These are phyloP conservation scores for Penaeus monodon DNA, from an alignment of 2,888 invertebrate species.

Conservation along the genomic window DNA sequence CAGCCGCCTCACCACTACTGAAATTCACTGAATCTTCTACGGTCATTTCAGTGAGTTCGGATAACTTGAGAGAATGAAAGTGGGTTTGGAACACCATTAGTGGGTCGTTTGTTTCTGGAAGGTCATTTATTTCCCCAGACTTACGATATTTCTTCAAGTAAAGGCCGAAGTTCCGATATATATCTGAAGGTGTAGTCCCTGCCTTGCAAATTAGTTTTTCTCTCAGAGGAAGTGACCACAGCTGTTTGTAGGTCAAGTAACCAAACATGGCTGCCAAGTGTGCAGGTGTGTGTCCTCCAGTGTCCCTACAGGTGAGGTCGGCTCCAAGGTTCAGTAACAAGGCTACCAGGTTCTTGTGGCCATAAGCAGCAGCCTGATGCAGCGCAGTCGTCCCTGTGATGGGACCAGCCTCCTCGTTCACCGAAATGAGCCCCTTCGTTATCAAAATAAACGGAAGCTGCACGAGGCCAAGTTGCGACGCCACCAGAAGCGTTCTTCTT, in stretches of 20 bases:
- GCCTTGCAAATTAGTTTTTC: too few relatives aligned
- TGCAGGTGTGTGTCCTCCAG: too few relatives aligned
- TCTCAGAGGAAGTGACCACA: too few relatives aligned
- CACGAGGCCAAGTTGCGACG: constrained; percentile 6
- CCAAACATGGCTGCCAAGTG: too few relatives aligned
- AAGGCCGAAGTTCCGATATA: too few relatives aligned
- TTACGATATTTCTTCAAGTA: too few relatives aligned
- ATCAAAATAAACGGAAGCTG: constrained; percentile 28
- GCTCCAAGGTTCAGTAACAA: too few relatives aligned
- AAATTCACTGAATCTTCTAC: constrained; percentile 22
- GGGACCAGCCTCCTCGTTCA: constrained; percentile 6
- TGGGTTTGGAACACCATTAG: neutral
- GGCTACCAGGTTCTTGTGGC: constrained; percentile 11
- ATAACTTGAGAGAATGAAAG: neutral
- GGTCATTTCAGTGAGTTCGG: neutral
- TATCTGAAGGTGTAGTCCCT: too few relatives aligned
- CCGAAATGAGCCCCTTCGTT: neutral
- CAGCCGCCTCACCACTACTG: constrained; percentile 23
- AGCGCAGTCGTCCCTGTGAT: constrained; percentile 27
- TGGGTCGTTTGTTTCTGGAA: too few relatives aligned
- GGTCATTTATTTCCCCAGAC: too few relatives aligned
- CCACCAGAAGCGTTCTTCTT: constrained; percentile 9
- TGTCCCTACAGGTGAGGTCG: too few relatives aligned
- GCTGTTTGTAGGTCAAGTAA: too few relatives aligned
- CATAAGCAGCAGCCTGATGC: constrained; percentile 45